Percentiles rank a stretch among this genome's conserved stretches.
These are phyloP conservation scores for Xiphias gladius DNA, from an alignment of 2,113 vertebrate species.

Conservation along the genomic window DNA sequence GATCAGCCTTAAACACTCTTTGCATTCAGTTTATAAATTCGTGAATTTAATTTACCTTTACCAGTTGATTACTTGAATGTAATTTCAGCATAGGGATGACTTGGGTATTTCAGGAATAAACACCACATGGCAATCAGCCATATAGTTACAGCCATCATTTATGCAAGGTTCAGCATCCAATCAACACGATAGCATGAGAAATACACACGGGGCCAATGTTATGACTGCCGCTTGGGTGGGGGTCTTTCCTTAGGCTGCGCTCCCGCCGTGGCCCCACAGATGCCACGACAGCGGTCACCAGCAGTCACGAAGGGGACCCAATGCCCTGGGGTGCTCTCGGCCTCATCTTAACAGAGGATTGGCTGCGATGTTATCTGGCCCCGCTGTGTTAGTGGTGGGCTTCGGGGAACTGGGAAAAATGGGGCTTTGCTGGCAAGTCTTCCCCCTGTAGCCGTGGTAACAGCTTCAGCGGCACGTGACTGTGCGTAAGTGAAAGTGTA, in stretches of 20 bases:
- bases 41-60: slow-evolving; percentile 53
- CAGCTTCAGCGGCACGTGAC: slow-evolving; percentile 79
- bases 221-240: slow-evolving; percentile 55
- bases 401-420: slow-evolving; percentile 43
- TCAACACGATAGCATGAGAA: slow-evolving; percentile 51
- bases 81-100: slow-evolving; percentile 33
- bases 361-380: slow-evolving; percentile 46
- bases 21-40: slow-evolving; percentile 41
- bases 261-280: slow-evolving; percentile 44
- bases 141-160: slow-evolving; percentile 25
- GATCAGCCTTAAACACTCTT: slow-evolving; percentile 42
- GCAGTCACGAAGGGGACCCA: slow-evolving; percentile 53
- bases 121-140: slow-evolving; percentile 35
- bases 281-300: slow-evolving; percentile 51
- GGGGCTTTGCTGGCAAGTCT: slow-evolving; percentile 71
- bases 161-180: slow-evolving; percentile 44
- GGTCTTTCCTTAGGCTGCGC: slow-evolving; percentile 33
- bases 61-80: slow-evolving; percentile 45
- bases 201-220: slow-evolving; percentile 50
- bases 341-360: slow-evolving; percentile 51
- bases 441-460: slow-evolving; percentile 82
- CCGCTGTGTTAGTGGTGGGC: slow-evolving; percentile 47
- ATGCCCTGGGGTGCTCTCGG: slow-evolving; percentile 35
- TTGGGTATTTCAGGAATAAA: slow-evolving; percentile 52
- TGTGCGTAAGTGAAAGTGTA: slow-evolving; percentile 37